Evolutionary conservation across 30 jellyfish, hydroid and myxozoan genomes (phyloP).

Genomic region (Clytia hemisphaerica): DNA sequence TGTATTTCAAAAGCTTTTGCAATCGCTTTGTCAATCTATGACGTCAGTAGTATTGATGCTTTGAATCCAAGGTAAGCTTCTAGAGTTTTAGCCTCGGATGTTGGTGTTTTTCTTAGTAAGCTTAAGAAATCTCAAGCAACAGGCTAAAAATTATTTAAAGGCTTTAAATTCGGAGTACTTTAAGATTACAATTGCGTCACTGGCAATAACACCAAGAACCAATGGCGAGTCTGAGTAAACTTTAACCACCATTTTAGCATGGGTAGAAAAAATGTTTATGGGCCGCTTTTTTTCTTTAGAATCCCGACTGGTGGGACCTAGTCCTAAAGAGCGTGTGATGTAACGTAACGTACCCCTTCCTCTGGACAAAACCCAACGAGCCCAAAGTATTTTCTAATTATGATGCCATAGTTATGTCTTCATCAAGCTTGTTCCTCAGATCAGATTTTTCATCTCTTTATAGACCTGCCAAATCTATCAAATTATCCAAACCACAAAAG

Average conservation of each 20-base stretch:
- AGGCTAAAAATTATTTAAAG: not conserved
- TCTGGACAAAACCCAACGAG: too few species aligned
- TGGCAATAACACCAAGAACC: not conserved
- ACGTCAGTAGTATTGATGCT: not conserved
- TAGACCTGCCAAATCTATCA: too few species aligned
- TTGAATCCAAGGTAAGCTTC: not conserved
- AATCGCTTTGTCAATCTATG: not conserved
- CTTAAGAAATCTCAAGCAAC: not conserved
- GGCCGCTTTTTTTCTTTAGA: not conserved
- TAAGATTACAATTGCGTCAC: not conserved
- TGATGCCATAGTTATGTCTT: too few species aligned
- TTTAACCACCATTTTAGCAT: not conserved
- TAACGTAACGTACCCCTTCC: too few species aligned
- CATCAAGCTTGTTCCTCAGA: too few species aligned
- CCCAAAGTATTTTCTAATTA: too few species aligned
- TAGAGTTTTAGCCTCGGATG: not conserved
- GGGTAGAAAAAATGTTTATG: not conserved
- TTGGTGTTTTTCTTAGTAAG: not conserved
- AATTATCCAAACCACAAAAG: too few species aligned
- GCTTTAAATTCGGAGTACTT: not conserved
- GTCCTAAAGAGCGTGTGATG: not conserved
- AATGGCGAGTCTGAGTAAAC: not conserved
- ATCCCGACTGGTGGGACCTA: not conserved
- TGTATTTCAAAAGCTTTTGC: constrained; percentile 11
- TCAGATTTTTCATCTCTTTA: too few species aligned